Percentiles rank a stretch among this genome's conserved stretches.
Evolutionary conservation across 2,113 vertebrate species (phyloP).

Genomic region (Pristiophorus japonicus): DNA sequence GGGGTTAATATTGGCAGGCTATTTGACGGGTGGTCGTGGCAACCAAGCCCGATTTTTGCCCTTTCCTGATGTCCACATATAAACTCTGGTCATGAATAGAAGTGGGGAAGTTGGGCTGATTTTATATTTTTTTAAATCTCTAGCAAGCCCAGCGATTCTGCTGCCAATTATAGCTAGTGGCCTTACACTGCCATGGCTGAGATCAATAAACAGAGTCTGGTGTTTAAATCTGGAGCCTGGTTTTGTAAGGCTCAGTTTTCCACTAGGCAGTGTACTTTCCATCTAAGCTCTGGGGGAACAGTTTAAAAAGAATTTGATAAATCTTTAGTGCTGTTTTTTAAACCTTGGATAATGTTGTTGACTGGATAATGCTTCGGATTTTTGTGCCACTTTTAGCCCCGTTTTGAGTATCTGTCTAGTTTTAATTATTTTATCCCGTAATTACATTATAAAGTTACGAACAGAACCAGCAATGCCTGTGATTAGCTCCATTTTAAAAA

Average conservation of each 20-base stretch:
- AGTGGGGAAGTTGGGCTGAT: not conserved
- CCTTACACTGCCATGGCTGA: not conserved
- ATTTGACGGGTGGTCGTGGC: not conserved
- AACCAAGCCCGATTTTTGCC: not conserved
- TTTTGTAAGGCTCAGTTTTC: not conserved
- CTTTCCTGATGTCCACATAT: not conserved
- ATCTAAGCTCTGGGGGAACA: not conserved
- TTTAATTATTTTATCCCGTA: not conserved
- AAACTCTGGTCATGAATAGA: not conserved
- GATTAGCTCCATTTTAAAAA: not conserved
- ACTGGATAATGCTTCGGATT: too few species aligned
- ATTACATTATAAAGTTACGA: too few species aligned
- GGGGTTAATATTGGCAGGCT: not conserved
- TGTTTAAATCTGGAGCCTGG: not conserved
- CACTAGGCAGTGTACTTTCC: not conserved
- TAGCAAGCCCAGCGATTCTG: too few species aligned
- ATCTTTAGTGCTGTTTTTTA: not conserved
- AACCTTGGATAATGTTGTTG: not conserved
- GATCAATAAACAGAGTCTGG: not conserved
- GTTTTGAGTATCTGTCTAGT: not conserved
- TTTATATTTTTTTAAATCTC: too few species aligned
- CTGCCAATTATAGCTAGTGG: not conserved
- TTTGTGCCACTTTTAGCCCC: not conserved
- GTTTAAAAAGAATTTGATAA: not conserved
- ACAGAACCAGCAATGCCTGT: not conserved